Evolutionary conservation across 2,797 vertebrate species (phyloP).

Genomic region (Arctocebus calabarensis): DNA sequence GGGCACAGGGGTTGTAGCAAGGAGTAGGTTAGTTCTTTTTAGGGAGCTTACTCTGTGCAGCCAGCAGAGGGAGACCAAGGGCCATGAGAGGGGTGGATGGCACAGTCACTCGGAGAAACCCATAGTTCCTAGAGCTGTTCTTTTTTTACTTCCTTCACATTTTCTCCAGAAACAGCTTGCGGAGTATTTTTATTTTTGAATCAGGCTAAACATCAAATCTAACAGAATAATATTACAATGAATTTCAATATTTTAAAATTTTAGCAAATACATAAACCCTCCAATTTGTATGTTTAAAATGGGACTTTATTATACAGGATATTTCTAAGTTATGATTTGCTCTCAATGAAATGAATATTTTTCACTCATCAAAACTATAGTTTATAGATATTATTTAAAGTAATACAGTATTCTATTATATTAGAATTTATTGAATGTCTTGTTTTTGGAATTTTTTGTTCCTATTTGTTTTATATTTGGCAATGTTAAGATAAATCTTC

Average conservation of each 20-base stretch:
- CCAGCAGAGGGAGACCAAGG: background rate
- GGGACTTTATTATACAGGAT: background rate
- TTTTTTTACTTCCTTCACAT: background rate
- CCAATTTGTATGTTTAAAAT: background rate
- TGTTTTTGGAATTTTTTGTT: background rate
- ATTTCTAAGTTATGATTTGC: background rate
- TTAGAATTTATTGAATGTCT: background rate
- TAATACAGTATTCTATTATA: background rate
- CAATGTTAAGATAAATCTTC: background rate
- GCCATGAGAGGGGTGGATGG: background rate
- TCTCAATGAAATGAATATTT: background rate
- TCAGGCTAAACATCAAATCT: background rate
- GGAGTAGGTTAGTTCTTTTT: background rate
- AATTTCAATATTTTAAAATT: background rate
- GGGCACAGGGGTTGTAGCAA: background rate
- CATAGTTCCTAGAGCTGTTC: no score
- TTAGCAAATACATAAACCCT: background rate
- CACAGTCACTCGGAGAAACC: background rate
- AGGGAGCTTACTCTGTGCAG: background rate
- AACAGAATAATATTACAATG: background rate
- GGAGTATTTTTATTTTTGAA: background rate
- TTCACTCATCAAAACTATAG: background rate
- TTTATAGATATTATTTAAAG: background rate
- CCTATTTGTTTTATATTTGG: background rate
- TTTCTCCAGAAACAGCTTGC: background rate